Conservation (phyloP, 2,888 invertebrate species). For the Tyria jacobaeae region DNA sequence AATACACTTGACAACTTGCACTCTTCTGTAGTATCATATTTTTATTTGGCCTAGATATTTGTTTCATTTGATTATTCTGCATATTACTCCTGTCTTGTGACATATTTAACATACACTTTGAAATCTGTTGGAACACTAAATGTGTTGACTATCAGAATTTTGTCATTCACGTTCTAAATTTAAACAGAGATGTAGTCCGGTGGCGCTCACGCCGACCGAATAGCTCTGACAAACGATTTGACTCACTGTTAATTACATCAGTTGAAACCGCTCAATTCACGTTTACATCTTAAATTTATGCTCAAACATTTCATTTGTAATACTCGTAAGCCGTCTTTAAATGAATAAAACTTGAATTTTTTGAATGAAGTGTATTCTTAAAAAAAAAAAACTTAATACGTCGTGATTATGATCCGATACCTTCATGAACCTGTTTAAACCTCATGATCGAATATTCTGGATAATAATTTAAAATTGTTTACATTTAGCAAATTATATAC, state of each 20-base stretch:
- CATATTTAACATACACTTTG: slow-evolving; percentile 33
- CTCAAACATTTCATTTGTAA: slow-evolving; percentile 37
- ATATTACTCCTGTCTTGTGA: slow-evolving; percentile 21
- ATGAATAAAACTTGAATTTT: not conserved
- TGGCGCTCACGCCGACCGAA: slow-evolving; percentile 51
- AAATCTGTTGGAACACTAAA: slow-evolving; percentile 56
- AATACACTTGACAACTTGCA: slow-evolving; percentile 68
- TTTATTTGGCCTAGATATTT: slow-evolving; percentile 41
- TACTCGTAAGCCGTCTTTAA: slow-evolving; percentile 12
- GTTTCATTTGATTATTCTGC: slow-evolving; percentile 26
- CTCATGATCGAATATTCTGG: no score
- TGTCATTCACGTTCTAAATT: slow-evolving; percentile 78
- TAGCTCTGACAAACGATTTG: slow-evolving; percentile 53
- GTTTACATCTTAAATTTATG: slow-evolving; percentile 40
- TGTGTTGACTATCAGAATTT: slow-evolving; percentile 54
- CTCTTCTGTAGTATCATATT: slow-evolving; percentile 60
- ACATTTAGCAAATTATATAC: no score
- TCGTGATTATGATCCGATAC: no score
- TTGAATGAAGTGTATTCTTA: not conserved
- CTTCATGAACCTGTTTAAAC: no score
- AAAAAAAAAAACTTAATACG: no score
- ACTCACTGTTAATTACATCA: slow-evolving; percentile 67
- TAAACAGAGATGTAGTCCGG: slow-evolving; percentile 62
- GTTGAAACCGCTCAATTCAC: slow-evolving; percentile 54
- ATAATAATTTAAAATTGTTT: no score